A percentile compares a stretch with the other conserved stretches of the same genome.
phyloP scores from a whole-genome alignment of 1,140 invertebrate genomes.

The Drosophila saltans region DNA sequence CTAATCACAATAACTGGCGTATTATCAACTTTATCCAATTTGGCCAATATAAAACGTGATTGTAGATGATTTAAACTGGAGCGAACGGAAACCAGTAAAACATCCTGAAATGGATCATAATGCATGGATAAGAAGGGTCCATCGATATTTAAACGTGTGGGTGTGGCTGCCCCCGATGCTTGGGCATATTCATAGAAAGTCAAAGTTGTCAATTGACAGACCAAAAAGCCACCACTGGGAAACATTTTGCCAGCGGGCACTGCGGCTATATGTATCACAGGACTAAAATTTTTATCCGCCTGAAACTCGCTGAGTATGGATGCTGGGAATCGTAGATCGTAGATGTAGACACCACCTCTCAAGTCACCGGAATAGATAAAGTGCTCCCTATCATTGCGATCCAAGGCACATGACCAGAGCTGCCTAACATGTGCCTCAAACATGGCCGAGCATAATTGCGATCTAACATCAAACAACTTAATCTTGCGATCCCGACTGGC shows the following conservation, averaged over 20 bases:
- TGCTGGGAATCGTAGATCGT: constrained; percentile 88
- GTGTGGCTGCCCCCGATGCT: constrained; percentile 79
- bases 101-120: constrained; percentile 87
- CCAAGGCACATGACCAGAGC: constrained; percentile 94
- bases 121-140: constrained; percentile 89
- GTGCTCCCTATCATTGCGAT: constrained; percentile 87
- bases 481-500: constrained; percentile 91
- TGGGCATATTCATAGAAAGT: constrained; percentile 87
- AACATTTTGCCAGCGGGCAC: constrained; percentile 70
- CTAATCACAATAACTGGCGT: constrained; percentile 83
- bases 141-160: constrained; percentile 87
- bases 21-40: constrained; percentile 84
- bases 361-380: constrained; percentile 85
- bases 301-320: constrained; percentile 75
- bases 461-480: constrained; percentile 88
- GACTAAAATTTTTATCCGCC: constrained; percentile 65
- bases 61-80: constrained; percentile 84
- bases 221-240: constrained; percentile 87
- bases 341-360: constrained; percentile 65
- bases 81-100: constrained; percentile 87
- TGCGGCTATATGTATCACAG: constrained; percentile 80
- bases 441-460: constrained; percentile 83
- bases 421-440: constrained; percentile 84
- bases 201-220: constrained; percentile 90
- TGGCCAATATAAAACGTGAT: constrained; percentile 86